Percentiles rank a stretch among this genome's conserved stretches.
These are phyloP conservation scores for Candoia aspera DNA, from an alignment of 2,113 vertebrate genomes.

Conservation along the genomic window DNA sequence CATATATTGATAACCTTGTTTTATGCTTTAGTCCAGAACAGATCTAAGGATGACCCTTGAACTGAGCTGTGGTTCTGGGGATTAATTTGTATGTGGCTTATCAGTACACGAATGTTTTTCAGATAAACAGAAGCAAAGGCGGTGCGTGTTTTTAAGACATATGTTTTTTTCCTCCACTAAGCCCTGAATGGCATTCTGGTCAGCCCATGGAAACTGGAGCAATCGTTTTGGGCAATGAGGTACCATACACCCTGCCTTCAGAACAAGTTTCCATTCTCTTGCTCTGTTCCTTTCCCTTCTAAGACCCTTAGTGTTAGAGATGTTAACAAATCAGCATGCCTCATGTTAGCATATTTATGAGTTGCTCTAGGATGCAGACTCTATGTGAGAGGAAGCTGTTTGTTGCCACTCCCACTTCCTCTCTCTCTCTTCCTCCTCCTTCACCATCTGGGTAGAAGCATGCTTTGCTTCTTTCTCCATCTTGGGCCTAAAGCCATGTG, in stretches of 20 bases:
- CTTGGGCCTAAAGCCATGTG: too few species aligned
- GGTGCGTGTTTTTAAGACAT: background rate
- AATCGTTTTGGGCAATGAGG: slow-evolving; percentile 42
- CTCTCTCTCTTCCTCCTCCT: too few species aligned
- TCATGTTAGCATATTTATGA: too few species aligned
- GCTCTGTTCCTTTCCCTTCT: slow-evolving; percentile 26
- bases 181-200: background rate
- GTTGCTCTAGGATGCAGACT: too few species aligned
- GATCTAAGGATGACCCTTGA: background rate
- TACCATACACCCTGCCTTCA: slow-evolving; percentile 24
- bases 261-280: slow-evolving; percentile 20
- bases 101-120: too few species aligned
- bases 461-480: too few species aligned
- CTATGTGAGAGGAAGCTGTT: too few species aligned
- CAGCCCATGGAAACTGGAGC: background rate
- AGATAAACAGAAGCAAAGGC: background rate
- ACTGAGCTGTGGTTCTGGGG: background rate
- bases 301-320: too few species aligned
- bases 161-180: background rate
- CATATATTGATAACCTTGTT: background rate
- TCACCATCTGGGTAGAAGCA: too few species aligned
- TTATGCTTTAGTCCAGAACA: background rate
- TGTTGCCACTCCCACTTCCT: too few species aligned
- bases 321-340: too few species aligned
- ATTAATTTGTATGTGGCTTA: background rate